Conservation (phyloP, 1,140 invertebrate species). For the Platorchestia sp. region DNA sequence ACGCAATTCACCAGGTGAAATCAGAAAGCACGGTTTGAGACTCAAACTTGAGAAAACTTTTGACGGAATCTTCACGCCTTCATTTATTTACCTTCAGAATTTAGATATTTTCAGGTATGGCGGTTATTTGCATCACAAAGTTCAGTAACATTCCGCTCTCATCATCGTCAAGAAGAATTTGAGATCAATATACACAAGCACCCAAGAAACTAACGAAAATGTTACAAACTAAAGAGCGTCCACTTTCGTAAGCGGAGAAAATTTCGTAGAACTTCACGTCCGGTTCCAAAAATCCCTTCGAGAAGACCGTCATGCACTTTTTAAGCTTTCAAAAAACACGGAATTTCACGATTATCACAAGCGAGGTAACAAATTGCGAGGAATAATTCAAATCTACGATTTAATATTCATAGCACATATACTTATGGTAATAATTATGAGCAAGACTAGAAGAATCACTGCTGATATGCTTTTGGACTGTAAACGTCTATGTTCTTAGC, state of each 20-base stretch:
- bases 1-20: background rate
- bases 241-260: background rate
- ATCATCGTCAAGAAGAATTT: background rate
- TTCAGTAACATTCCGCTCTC: background rate
- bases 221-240: background rate
- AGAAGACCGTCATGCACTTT: background rate
- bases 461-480: background rate
- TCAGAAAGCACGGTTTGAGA: background rate
- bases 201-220: background rate
- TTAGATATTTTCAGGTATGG: background rate
- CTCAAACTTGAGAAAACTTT: background rate
- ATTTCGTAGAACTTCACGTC: background rate
- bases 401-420: background rate
- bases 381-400: background rate
- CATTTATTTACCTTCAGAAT: too few species aligned
- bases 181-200: background rate
- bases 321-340: background rate
- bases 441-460: background rate
- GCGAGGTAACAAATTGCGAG: background rate
- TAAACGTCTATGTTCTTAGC: background rate
- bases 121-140: background rate
- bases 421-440: background rate
- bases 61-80: background rate
- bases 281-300: background rate
- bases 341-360: background rate